A percentile compares a stretch with the other conserved stretches of the same genome.
Conservation (phyloP, 2,113 vertebrate genomes). For the Atherinomorus stipes region DNA sequence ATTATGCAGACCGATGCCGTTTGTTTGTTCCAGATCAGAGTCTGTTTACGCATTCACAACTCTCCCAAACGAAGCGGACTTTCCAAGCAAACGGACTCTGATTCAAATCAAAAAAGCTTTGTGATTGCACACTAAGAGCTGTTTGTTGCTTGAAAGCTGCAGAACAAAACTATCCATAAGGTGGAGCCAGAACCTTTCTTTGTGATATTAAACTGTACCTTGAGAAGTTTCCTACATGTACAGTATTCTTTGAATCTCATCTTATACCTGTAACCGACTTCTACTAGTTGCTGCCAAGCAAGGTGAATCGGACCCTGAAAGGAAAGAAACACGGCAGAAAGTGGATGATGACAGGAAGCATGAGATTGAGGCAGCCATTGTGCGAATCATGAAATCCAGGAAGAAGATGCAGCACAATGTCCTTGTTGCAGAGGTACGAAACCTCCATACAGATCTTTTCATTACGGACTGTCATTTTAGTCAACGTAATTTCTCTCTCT, state of each 20-base stretch:
- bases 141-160: background rate
- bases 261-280: background rate
- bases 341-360: constrained; percentile 99
- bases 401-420: constrained; percentile 99
- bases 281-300: constrained; percentile 97
- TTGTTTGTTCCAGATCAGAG: too few species aligned
- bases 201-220: background rate
- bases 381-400: constrained; percentile 98
- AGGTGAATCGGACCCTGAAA: constrained; percentile 96
- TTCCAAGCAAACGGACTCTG: too few species aligned
- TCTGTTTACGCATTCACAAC: too few species aligned
- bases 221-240: background rate
- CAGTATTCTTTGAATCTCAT: background rate
- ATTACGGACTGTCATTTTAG: background rate
- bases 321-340: constrained; percentile 97
- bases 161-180: background rate
- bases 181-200: background rate
- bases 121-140: too few species aligned
- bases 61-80: too few species aligned
- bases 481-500: background rate
- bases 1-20: too few species aligned
- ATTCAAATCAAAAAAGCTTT: too few species aligned
- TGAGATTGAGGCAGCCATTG: constrained; percentile 98
- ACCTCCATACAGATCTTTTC: background rate
- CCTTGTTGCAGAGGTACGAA: constrained; percentile 93